Conservation (phyloP, 2,888 invertebrate genomes). For the Archaeoteleia sp. region DNA sequence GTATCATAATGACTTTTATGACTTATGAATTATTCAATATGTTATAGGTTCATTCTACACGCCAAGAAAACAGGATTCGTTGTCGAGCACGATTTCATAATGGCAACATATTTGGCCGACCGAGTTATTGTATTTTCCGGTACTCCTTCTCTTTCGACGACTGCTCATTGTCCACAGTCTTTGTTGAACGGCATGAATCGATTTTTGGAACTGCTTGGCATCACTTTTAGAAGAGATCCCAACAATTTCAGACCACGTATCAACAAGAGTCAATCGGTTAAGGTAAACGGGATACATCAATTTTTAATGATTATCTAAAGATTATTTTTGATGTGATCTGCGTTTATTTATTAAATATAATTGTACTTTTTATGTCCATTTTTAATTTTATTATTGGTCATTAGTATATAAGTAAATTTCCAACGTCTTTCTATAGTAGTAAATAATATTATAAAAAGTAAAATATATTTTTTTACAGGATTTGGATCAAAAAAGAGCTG, state of each 20-base stretch:
- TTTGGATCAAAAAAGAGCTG: constrained; percentile 96
- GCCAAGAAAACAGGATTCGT: constrained; percentile 99
- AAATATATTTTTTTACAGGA: constrained; percentile 80
- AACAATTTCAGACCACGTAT: constrained; percentile 99
- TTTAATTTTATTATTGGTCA: too few relatives aligned
- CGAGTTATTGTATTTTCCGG: constrained; percentile 99
- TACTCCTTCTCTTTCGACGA: constrained; percentile 89
- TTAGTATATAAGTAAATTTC: too few relatives aligned
- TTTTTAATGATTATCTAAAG: background rate
- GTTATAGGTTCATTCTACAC: constrained; percentile 92
- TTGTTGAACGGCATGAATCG: constrained; percentile 98
- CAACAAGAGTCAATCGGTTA: constrained; percentile 97
- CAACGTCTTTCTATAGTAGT: too few relatives aligned
- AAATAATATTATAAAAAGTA: background rate
- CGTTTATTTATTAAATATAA: too few relatives aligned
- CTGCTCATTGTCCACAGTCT: constrained; percentile 93
- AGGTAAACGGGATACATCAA: constrained; percentile 77
- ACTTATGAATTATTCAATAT: background rate
- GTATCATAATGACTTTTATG: too few relatives aligned
- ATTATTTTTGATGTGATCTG: too few relatives aligned
- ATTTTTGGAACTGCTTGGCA: constrained; percentile 95
- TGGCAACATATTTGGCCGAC: constrained; percentile 99
- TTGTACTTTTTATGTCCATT: too few relatives aligned
- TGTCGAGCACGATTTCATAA: constrained; percentile 98
- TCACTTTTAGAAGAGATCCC: constrained; percentile 98